A percentile compares a stretch with the other conserved stretches of the same genome.
phyloP scores from a whole-genome alignment of 2,113 vertebrate species.

The Zosterops hypoxanthus region DNA sequence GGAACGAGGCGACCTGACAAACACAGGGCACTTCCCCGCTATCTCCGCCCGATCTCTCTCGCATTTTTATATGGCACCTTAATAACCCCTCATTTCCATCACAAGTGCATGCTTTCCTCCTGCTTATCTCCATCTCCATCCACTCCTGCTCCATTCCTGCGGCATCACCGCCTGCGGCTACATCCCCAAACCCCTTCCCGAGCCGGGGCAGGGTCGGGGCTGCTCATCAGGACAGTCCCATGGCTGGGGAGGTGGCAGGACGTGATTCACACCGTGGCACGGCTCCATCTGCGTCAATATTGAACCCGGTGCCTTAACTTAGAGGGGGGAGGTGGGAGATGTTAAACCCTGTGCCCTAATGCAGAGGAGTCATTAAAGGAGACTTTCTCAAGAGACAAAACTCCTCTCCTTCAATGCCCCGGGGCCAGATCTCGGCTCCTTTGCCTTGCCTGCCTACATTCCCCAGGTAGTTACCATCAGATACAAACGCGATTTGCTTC shows the following conservation, averaged over 20 bases:
- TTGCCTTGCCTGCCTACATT: slow-evolving; percentile 27
- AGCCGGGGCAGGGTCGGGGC: background rate
- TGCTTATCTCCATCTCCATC: slow-evolving; percentile 49
- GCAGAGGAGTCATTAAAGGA: background rate
- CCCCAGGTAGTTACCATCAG: slow-evolving; percentile 45
- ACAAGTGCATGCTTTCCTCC: slow-evolving; percentile 69
- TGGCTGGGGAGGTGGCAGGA: background rate
- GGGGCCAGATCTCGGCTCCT: slow-evolving; percentile 12
- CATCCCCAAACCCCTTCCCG: background rate
- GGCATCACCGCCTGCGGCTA: slow-evolving; percentile 7
- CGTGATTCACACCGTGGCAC: background rate
- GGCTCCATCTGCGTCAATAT: slow-evolving; percentile 44
- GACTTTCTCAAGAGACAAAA: slow-evolving; percentile 48
- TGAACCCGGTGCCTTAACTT: slow-evolving; percentile 21
- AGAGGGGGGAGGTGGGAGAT: background rate
- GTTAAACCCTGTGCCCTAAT: slow-evolving; percentile 11
- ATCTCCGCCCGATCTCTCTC: slow-evolving; percentile 46
- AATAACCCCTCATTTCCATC: slow-evolving; percentile 76
- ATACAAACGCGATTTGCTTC: slow-evolving; percentile 53
- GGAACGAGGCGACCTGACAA: slow-evolving; percentile 40
- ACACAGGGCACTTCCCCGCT: slow-evolving; percentile 17
- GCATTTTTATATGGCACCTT: slow-evolving; percentile 75
- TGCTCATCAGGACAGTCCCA: background rate
- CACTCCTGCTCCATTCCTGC: slow-evolving; percentile 57
- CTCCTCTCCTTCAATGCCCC: background rate